phyloP scores from a whole-genome alignment of 2,113 vertebrate species.

The Tachycineta bicolor region DNA sequence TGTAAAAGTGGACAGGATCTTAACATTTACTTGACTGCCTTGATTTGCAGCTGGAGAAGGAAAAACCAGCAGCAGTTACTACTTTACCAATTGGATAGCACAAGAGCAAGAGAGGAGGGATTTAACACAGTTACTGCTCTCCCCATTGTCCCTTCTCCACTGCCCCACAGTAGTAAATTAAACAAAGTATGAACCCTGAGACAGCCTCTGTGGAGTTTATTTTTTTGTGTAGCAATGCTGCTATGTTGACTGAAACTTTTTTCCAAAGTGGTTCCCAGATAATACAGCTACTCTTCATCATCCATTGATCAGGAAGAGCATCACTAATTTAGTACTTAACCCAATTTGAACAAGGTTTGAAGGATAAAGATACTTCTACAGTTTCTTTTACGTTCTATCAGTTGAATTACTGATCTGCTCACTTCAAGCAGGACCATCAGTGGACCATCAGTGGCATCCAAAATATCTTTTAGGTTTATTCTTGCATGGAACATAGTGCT shows the following conservation, averaged over 20 bases:
- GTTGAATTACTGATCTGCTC: background rate
- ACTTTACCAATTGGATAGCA: background rate
- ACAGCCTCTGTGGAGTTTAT: background rate
- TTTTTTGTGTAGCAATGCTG: background rate
- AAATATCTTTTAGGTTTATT: background rate
- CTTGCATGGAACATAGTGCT: background rate
- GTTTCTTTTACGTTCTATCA: background rate
- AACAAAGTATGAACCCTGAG: background rate
- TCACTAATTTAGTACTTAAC: background rate
- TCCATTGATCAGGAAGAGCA: background rate
- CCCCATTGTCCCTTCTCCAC: background rate
- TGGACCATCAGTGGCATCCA: background rate
- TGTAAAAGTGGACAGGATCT: background rate
- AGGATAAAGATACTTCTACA: background rate
- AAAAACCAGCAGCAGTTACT: constrained; percentile 14
- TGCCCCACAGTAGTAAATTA: background rate
- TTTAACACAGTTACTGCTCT: background rate
- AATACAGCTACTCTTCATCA: background rate
- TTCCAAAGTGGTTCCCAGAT: background rate
- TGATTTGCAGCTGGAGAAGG: constrained; percentile 9
- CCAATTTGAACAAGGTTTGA: background rate
- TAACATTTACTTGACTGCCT: background rate
- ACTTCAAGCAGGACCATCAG: background rate
- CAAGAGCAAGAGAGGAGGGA: background rate
- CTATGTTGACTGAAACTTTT: background rate